Base-by-base conservation (phyloP, 2,888 invertebrate genomes). In the Diadromus collaris region DNA sequence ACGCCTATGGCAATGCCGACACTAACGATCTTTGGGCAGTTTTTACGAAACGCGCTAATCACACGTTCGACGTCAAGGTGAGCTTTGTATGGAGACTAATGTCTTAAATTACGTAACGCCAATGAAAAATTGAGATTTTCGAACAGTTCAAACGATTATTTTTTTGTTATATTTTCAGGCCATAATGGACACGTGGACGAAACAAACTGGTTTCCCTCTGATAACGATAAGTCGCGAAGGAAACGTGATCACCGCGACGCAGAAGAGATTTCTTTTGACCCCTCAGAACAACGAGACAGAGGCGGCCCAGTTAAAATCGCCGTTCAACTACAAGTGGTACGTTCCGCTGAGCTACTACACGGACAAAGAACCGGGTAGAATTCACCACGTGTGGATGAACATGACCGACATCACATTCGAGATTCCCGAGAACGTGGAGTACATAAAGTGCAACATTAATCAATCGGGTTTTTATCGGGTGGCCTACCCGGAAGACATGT, bases 381-480 rank as follows among this genome's bases (percentile, higher is more conserved):
- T 93, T 48, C 92, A 90, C 83, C 93, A 94, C 41, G 93, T 95
- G 34, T 96, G 96, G 96, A 95, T 96, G 95, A 96, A 96, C 82
- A 94, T 95, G 91, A 94, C 94, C 2, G 95, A 96, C 86, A 94
- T 93, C 19, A 92, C 92, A 63, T 94, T 94, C 83, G 93, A 94
- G 80, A 88, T 94, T 32, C 91, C 94, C 58, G 92, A 93, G 0
- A 93, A 94, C 65, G 94, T 94, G 75, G 94, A 94, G 70, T 97
- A 97, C 95, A 94, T 97, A 81, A 95, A 97, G 84, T 95, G 95
- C 83, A 97, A 97, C 88, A 94, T 95, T 0, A 96, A 96, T 78
- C 96, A 97, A 84, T 93, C 95, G 6, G 97, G 97, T 0, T 94
- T 96, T 88, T 97, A 97, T 89, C 92, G 97, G 32, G 97, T 97